Percentiles rank a stretch among this genome's conserved stretches.
Conservation (phyloP, 2,888 invertebrate genomes). For the Dolomedes plantarius region DNA sequence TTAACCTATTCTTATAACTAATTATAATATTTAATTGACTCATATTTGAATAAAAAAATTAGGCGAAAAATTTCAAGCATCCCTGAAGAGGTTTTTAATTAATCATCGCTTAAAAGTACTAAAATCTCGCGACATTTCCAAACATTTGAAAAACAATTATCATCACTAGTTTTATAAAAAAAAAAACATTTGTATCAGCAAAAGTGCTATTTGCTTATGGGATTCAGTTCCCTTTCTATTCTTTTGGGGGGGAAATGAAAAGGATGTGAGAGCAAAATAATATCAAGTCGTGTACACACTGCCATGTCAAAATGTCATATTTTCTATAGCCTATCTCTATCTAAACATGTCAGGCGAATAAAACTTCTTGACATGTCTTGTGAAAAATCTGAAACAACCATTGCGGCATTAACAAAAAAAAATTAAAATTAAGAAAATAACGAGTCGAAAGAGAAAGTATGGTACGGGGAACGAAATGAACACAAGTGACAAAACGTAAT, state of each 20-base stretch:
- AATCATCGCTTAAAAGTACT: too few species aligned
- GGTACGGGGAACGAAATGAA: too few species aligned
- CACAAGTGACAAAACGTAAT: too few species aligned
- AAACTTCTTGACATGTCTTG: not conserved
- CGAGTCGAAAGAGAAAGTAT: not conserved
- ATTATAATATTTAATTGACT: too few species aligned
- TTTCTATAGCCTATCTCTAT: not conserved
- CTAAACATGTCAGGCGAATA: conserved; percentile 5
- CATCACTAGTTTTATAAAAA: too few species aligned
- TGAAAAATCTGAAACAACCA: not conserved
- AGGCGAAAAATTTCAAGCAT: too few species aligned
- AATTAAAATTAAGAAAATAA: not conserved
- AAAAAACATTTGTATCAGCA: too few species aligned
- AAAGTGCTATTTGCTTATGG: not conserved
- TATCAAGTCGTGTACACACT: not conserved
- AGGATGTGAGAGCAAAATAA: not conserved
- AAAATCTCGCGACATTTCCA: too few species aligned
- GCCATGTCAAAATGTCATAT: not conserved
- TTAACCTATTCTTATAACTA: too few species aligned
- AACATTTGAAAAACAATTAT: too few species aligned
- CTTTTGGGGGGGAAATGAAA: conserved; percentile 2
- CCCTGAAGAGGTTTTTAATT: too few species aligned
- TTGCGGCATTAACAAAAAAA: not conserved
- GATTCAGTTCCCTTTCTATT: not conserved
- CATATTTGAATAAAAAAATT: too few species aligned